Base-by-base conservation (phyloP, 2,888 invertebrate species). In the Eubasilissa splendida region DNA sequence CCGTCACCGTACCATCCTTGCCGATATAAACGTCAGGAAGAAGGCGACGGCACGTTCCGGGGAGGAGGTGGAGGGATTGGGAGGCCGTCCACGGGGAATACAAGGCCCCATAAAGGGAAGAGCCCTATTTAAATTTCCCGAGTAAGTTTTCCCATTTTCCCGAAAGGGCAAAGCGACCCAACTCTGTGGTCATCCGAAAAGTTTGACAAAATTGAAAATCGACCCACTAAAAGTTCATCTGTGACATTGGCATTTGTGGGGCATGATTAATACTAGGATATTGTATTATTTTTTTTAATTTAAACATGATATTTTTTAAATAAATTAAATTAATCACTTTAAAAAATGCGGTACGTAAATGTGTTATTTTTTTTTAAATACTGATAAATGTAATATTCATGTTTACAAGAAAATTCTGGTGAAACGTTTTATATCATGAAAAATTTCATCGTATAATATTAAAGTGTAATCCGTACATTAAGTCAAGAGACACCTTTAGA, bases 171-270 rank as follows among this genome's bases (percentile, higher is more conserved):
- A 31, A 70, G 58, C n/a, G 31, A 58, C 73, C 73, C 73, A 33
- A 58, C 56, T 73, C 73, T 73, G 56, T 42, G 73, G 56, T 73
- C 73, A 31, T n/a, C 7, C 73, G 8, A 42, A 33, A 73, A 73
- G 42, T 73, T 73, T 73, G 31, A 58, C 42, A n/a, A 73, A 73
- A 73, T 73, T 73, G 73, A 73, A 73, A 73, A 70, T 70, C 70
- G 70, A n/a, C 70, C 31, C 70, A 53, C 53, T n/a, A 3, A 0
- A 33, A 70, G 22, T 53, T 70, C 42, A 66, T 33, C 66, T n/a
- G 66, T 42, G 66, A 66, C 42, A 66, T 66, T 42, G 66, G 66
- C n/a, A 66, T 66, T 42, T 66, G 33, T 66, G 66, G 66, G 66
- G n/a, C 12, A 5, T 50, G 66, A 66, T 42, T 11, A 58, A n/a